These are phyloP conservation scores for Drosophila leontia DNA, from an alignment of 1,140 invertebrate species.

Conservation along the genomic window DNA sequence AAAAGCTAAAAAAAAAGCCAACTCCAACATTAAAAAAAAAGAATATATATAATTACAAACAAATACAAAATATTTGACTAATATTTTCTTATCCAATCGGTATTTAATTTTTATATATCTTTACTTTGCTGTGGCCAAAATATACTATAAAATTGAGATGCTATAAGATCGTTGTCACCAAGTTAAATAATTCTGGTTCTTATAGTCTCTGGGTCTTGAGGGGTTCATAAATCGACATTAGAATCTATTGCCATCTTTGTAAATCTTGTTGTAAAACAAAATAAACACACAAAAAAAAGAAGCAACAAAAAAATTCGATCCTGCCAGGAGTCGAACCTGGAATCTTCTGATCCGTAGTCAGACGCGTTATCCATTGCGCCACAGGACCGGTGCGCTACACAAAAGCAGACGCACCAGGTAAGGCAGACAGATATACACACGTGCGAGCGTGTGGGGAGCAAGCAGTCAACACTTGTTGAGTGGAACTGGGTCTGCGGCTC, in stretches of 20 bases:
- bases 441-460: background rate
- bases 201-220: background rate
- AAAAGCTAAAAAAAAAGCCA: background rate
- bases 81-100: too few relatives aligned
- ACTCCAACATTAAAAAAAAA: background rate
- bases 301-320: slow-evolving; percentile 12
- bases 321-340: slow-evolving; percentile 89
- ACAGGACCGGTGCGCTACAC: slow-evolving; percentile 85
- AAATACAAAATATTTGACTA: too few relatives aligned
- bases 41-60: too few relatives aligned
- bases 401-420: background rate
- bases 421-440: background rate
- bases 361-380: slow-evolving; percentile 90
- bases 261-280: background rate
- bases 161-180: too few relatives aligned
- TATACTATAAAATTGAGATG: too few relatives aligned
- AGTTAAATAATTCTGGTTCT: background rate
- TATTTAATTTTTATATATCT: too few relatives aligned
- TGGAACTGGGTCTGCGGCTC: slow-evolving; percentile 23
- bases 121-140: too few relatives aligned
- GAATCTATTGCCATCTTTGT: background rate
- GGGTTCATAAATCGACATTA: background rate
- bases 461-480: slow-evolving; percentile 14
- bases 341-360: slow-evolving; percentile 90
- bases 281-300: background rate